Conservation (phyloP, 2,797 vertebrate genomes). For the Myiotriccus ornatus region DNA sequence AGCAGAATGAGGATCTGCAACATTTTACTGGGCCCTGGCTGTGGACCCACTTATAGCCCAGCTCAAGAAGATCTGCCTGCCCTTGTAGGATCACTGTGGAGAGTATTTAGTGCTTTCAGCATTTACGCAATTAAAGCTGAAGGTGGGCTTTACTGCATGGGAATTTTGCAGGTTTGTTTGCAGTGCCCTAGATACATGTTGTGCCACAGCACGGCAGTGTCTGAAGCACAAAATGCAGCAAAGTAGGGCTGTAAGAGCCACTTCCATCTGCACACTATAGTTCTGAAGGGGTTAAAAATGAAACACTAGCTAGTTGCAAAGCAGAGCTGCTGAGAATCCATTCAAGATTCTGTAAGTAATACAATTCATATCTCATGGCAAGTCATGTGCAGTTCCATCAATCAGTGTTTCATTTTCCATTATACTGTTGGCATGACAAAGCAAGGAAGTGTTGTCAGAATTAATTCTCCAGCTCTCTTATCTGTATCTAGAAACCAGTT, state of each 20-base stretch:
- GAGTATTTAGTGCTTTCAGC: background rate
- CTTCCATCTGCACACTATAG: background rate
- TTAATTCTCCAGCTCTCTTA: background rate
- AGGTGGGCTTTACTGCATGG: background rate
- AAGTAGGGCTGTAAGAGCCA: background rate
- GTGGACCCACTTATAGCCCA: background rate
- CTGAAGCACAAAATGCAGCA: background rate
- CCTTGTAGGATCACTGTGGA: background rate
- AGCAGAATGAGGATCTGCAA: background rate
- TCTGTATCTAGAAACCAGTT: background rate
- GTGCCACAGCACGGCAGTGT: background rate
- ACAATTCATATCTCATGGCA: background rate
- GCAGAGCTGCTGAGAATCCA: background rate
- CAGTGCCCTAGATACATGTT: background rate
- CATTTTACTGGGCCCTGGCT: background rate
- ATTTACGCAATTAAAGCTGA: background rate
- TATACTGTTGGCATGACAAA: conserved; percentile 13
- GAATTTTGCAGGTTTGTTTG: background rate
- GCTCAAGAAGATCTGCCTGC: background rate
- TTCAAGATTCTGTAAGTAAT: background rate
- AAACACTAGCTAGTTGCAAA: background rate
- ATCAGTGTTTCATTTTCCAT: conserved; percentile 13
- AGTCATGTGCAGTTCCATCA: background rate
- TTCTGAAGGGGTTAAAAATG: background rate
- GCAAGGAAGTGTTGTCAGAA: background rate